Percentiles rank a stretch among this genome's conserved stretches.
These are phyloP conservation scores for Hybos culiciformis DNA, from an alignment of 2,888 invertebrate species.

Conservation along the genomic window DNA sequence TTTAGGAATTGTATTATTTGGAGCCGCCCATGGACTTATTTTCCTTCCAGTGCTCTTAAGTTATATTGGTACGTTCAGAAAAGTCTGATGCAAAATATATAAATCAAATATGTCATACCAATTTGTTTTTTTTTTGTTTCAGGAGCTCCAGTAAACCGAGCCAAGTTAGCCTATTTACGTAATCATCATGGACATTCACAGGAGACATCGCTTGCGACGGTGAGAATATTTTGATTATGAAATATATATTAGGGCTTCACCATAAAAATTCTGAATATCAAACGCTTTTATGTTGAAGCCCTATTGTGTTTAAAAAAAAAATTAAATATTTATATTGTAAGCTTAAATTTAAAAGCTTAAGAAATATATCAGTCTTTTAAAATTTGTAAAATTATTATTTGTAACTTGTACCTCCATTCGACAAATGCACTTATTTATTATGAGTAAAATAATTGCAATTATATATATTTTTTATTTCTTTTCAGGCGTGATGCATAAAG, in stretches of 20 bases:
- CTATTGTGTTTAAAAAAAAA: too few relatives aligned
- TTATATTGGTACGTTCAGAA: constrained; percentile 63
- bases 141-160: constrained; percentile 74
- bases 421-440: too few relatives aligned
- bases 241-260: neutral
- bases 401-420: too few relatives aligned
- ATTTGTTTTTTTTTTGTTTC: constrained; percentile 29
- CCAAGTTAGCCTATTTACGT: constrained; percentile 63
- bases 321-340: too few relatives aligned
- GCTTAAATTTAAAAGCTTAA: too few relatives aligned
- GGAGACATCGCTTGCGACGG: constrained; percentile 68
- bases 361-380: too few relatives aligned
- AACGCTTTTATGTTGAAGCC: too few relatives aligned
- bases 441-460: too few relatives aligned
- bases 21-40: constrained; percentile 92
- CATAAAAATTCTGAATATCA: too few relatives aligned
- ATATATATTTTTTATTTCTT: too few relatives aligned
- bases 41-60: constrained; percentile 95
- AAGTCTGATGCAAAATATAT: neutral
- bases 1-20: constrained; percentile 90
- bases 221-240: constrained; percentile 38
- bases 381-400: too few relatives aligned
- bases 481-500: too few relatives aligned
- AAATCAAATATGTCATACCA: neutral
- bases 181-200: constrained; percentile 59